Base-by-base conservation (phyloP, 2,888 invertebrate genomes). In the Candidula unifasciata region DNA sequence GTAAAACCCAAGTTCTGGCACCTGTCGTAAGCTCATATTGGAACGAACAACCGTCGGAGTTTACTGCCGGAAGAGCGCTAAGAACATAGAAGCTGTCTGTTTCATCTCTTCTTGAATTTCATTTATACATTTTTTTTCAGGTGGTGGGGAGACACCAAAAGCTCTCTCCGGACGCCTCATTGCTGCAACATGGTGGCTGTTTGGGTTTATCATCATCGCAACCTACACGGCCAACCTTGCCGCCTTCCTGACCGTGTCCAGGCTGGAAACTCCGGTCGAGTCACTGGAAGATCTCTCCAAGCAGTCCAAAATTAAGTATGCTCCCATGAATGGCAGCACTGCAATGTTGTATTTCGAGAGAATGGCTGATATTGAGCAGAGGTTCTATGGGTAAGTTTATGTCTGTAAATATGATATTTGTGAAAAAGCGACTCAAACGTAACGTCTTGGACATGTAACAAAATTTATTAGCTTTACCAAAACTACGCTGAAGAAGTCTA, bases 151-250 rank as follows among this genome's bases (percentile, higher is more conserved):
- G 80, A 92, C 93, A 5, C 93, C 93, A 0, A 98, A 98, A 93
- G 99, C 99, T 94, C 95, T 99, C 0, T 98, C 98, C 0, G 99
- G 99, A 0, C 95, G 99, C 79, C 94, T 99, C 21, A 96, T 99
- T 0, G 99, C 99, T 0, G 99, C 99, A 2, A 99, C 99, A 0
- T 99, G 98, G 99, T 99, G 99, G 99, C 95, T 99, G 37, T 99
- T 99, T 94, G 98, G 99, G 0, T 99, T 99, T 94, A 99, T 99
- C 93, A 98, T 99, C 88, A 99, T 99, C 92, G 99, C 99, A 3
- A 98, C 98, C 0, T 99, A 99, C 94, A 99, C 99, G 0, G 99
- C 99, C 0, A 99, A 99, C 94, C 95, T 99, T 92, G 99, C 99
- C 2, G 99, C 99, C 0, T 99, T 99, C 93, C 95, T 99, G 84